These are phyloP conservation scores for Pteropus alecto DNA, from an alignment of 2,113 vertebrate species.

Conservation along the genomic window DNA sequence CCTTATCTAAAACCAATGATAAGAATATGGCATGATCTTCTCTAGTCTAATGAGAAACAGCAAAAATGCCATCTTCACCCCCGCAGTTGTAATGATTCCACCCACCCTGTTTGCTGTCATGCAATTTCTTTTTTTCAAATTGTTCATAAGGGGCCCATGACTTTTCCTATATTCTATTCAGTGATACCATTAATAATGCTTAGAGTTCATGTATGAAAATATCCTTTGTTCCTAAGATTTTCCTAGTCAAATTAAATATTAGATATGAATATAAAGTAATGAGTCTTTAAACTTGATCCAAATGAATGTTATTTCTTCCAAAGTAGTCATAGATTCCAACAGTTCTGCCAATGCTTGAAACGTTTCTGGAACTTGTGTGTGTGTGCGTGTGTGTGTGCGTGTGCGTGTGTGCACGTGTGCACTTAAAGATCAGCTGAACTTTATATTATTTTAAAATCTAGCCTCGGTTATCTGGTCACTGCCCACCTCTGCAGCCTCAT, in stretches of 20 bases:
- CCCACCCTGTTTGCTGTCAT: not conserved
- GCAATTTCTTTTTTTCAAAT: not conserved
- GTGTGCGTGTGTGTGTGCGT: not conserved
- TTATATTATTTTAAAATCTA: constrained; percentile 9
- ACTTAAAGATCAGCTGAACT: not conserved
- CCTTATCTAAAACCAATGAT: not conserved
- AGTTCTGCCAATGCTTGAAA: constrained; percentile 47
- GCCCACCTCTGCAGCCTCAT: not conserved
- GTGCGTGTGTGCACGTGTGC: accelerated
- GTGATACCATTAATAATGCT: not conserved
- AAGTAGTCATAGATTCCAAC: constrained; percentile 45
- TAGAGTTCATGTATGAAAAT: not conserved
- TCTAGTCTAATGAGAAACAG: not conserved
- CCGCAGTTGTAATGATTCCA: not conserved
- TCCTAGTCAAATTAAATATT: constrained; percentile 36
- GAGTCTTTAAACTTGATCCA: constrained; percentile 55
- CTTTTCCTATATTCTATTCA: not conserved
- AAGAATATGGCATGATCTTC: not conserved
- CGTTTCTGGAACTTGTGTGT: not conserved
- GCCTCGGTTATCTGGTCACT: not conserved
- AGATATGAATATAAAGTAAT: constrained; percentile 34
- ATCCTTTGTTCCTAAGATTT: constrained; percentile 30
- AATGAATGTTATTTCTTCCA: constrained; percentile 59
- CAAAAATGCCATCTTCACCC: not conserved
- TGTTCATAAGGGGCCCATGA: not conserved